phyloP scores from a whole-genome alignment of 2,797 vertebrate species.

The Myotis pilosus region DNA sequence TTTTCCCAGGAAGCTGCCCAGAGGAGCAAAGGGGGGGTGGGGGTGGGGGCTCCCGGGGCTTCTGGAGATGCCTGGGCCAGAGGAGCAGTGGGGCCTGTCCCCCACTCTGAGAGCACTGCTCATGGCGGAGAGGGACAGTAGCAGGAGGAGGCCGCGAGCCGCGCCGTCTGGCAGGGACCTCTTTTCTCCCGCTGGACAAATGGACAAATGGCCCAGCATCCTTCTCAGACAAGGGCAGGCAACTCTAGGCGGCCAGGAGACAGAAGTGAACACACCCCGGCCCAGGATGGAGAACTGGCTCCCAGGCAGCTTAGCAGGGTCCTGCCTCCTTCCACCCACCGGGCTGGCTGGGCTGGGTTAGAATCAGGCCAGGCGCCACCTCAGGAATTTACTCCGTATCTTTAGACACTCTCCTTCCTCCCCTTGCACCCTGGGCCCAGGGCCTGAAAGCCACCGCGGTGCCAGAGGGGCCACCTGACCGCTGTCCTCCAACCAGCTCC shows the following conservation, averaged over 20 bases:
- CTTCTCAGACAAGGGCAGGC: constrained; percentile 36
- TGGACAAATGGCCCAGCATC: not conserved
- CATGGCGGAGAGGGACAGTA: not conserved
- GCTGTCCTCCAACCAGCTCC: not conserved
- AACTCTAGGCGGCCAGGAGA: not conserved
- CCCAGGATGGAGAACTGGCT: not conserved
- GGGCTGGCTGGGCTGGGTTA: not conserved
- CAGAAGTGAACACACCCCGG: not conserved
- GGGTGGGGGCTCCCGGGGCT: not conserved
- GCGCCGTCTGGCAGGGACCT: not conserved
- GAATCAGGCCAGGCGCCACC: not conserved
- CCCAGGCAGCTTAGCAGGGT: not conserved
- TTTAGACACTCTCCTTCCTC: not conserved
- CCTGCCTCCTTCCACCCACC: not conserved
- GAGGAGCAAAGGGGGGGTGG: not conserved
- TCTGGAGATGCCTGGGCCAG: not conserved
- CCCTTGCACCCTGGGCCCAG: not conserved
- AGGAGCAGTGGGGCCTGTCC: not conserved
- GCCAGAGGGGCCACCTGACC: not conserved
- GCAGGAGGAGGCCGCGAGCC: not conserved
- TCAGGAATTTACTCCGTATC: not conserved
- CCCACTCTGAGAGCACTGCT: fast-evolving
- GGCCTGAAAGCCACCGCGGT: not conserved
- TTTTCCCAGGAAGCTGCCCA: not conserved
- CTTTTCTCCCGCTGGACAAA: not conserved